Evolutionary conservation across 2,888 invertebrate species (phyloP), one percentile per base, ranked within the genome.

Genomic region (Blera fallax): DNA sequence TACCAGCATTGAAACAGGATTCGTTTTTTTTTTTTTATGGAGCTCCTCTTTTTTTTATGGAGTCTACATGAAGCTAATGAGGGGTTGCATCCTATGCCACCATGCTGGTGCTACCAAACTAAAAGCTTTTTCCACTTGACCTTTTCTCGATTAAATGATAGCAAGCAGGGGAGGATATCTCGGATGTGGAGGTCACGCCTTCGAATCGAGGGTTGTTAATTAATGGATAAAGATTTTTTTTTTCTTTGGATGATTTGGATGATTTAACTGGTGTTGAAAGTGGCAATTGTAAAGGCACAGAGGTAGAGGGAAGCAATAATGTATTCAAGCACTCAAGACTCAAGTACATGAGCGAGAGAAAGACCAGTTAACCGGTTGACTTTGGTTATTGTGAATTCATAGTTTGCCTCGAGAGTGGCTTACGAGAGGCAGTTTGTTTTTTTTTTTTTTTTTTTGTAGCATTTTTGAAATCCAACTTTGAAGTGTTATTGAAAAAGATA

Each of bases 91-190:
- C 58, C 65, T 62, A 29, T 67, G 34, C 40, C 40, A 58, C 40
- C 40, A 58, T 48, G 67, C 14, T 3, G 18, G 48, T 29, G 21
- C 27, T 58, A 24, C 18, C 16, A 62, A 50, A 60, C 74, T 82
- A 77, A 82, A 82, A 82, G 82, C 72, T 69, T 78, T 83, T 69
- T 78, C 67, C 83, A 79, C 83, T 83, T 73, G 83, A 83, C 83
- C 83, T 83, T 83, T 62, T 43, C 67, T 32, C 67, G 78, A 60
- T 83, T 60, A 67, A 83, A 77, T 24, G 54, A 48, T 37, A 40
- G 40, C 21, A 58, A 24, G 11, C 72, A 62, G 18, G n/a, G 29
- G 37, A 34, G 21, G 45, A 58, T 34, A n/a, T 60, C 11, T 1
- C 6, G 34, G 62, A 34, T 58, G 73, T 45, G 45, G 45, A 43